These are phyloP conservation scores for Tipula unca DNA, from an alignment of 2,888 invertebrate genomes.

Conservation along the genomic window DNA sequence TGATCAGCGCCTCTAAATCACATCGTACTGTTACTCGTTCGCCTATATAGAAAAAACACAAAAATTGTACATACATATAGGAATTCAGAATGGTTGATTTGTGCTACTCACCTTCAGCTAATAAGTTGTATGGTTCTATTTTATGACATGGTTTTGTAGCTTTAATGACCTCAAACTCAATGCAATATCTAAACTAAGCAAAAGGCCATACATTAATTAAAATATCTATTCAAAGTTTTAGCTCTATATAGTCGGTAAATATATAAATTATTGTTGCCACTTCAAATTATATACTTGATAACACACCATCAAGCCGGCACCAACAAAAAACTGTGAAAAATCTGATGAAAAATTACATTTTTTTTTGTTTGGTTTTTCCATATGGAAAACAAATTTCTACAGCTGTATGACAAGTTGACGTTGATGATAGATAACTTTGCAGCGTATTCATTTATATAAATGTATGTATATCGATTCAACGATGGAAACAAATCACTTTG, in stretches of 20 bases:
- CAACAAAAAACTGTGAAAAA: not conserved
- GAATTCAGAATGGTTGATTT: not conserved
- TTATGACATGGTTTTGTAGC: slow-evolving; percentile 73
- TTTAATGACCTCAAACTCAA: slow-evolving; percentile 74
- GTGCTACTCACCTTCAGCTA: slow-evolving; percentile 58
- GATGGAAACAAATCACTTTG: not conserved
- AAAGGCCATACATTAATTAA: slow-evolving; percentile 22
- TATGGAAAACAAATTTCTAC: not conserved
- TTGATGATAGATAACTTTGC: not conserved
- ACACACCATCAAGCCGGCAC: not conserved
- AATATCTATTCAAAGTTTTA: not conserved
- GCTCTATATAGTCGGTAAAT: not conserved
- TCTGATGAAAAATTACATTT: not conserved
- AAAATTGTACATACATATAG: not conserved
- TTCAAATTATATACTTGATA: not conserved
- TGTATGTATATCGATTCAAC: not conserved
- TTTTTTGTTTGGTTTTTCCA: not conserved
- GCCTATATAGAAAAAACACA: slow-evolving; percentile 44
- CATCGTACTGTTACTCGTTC: slow-evolving; percentile 72
- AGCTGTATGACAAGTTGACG: not conserved
- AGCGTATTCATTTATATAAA: not conserved
- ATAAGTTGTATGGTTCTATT: slow-evolving; percentile 59
- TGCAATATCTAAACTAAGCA: slow-evolving; percentile 67
- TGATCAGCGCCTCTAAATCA: slow-evolving; percentile 69
- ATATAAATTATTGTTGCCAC: not conserved